Base-by-base conservation (phyloP, 2,113 vertebrate genomes). In the Phrynosoma platyrhinos region DNA sequence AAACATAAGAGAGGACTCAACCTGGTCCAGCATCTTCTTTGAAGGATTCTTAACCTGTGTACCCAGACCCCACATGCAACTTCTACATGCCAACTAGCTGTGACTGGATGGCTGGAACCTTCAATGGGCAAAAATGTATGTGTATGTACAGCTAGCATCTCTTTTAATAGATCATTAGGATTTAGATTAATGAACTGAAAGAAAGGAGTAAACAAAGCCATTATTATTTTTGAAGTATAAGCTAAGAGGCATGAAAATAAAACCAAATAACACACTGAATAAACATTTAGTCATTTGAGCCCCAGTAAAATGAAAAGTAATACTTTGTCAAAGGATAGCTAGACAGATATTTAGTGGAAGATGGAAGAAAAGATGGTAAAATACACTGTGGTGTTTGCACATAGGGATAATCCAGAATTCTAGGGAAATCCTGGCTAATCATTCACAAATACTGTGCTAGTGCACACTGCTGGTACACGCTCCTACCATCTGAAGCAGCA, bases 171-270 rank as follows among this genome's bases (percentile, higher is more conserved):
- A 2, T 27, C 42, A 36, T 94, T 93, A 93, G 93, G 87, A 92
- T 92, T 92, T 94, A 93, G 93, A 92, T 94, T 94, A 95, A 95
- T 90, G 89, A 92, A 86, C 87, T 92, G 88, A 90, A 95, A 93
- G 93, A 94, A 83, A 93, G 0, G 77, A 36, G 77, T 92, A 93
- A 94, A 95, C 91, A 93, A 78, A 12, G 88, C 62, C 62, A 94
- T 96, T 96, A 96, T 96, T 96, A 96, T 94, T 95, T 96, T 96
- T 95, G 94, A 89, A 95, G 91, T 87, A 30, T 95, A 91, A 72
- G 91, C 94, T 64, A 72, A 92, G 93, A 95, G 91, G 95, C 94
- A 95, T 95, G 94, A 91, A 95, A 96, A 94, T 93, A 96, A 62
- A 62, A 62, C 58, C 94, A 90, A 95, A 91, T 95, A 92, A 94